phyloP scores from a whole-genome alignment of 2,797 vertebrate species.

The Nyctalus aviator region DNA sequence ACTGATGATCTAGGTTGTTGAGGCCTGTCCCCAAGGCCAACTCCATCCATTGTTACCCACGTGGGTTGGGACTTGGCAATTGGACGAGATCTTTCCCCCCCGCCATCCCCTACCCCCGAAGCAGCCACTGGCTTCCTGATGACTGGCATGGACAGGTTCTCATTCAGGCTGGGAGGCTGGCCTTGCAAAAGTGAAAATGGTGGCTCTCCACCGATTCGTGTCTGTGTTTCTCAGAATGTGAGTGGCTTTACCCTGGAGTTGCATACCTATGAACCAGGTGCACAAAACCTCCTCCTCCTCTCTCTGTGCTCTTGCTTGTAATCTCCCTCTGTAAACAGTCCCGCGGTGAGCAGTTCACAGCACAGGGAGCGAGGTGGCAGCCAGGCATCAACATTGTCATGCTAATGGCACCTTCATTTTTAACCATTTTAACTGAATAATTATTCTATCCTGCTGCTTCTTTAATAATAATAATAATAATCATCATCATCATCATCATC shows the following conservation, averaged over 20 bases:
- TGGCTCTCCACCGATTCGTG: background rate
- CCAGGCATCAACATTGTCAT: background rate
- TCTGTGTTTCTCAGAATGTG: background rate
- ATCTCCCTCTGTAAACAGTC: background rate
- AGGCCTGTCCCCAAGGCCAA: background rate
- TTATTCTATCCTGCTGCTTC: slow-evolving; percentile 34
- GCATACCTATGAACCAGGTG: background rate
- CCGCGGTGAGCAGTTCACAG: background rate
- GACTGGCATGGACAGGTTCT: background rate
- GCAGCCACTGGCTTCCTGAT: background rate
- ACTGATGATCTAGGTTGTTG: background rate
- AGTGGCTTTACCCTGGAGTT: background rate
- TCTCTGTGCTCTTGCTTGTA: background rate
- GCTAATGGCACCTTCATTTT: background rate
- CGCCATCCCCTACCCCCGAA: background rate
- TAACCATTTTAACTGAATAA: slow-evolving; percentile 7
- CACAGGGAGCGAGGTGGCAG: background rate
- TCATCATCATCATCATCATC: background rate
- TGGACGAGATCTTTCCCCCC: background rate
- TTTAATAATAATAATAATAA: background rate
- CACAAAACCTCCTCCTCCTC: background rate
- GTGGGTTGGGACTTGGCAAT: background rate
- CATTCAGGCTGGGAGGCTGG: background rate
- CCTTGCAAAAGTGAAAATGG: slow-evolving; percentile 20
- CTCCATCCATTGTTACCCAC: background rate